Base-by-base conservation (phyloP, 2,797 vertebrate genomes). In the Amphiprion clarkii region DNA sequence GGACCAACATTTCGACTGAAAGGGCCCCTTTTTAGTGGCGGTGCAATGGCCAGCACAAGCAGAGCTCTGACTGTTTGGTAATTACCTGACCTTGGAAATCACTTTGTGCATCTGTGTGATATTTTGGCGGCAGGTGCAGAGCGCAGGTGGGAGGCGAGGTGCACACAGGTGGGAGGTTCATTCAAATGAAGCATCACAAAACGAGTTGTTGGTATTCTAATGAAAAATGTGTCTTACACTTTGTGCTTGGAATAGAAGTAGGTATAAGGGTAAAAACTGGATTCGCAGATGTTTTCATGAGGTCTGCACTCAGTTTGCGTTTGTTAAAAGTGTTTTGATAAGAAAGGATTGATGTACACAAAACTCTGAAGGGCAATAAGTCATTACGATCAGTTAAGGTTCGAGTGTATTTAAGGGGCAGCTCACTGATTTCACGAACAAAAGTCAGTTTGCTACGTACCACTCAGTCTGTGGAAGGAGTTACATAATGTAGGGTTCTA, bases 151-250 rank as follows among this genome's bases (percentile, higher is more conserved):
- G 36, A 39, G 63, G 63, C 23, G 25, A 53, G 33, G 23, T 21
- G 13, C 36, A 40, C 14, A 16, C 54, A 33, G 46, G 55, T 49
- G 62, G 56, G 36, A 70, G 36, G 42, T n/a, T 75, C 21, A 44
- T 49, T 62, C 44, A 56, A 61, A 79, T 48, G 58, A 71, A 33
- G 55, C 56, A 68, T 51, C n/a, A 4, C 49, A 48, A 67, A 70
- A 31, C 5, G 23, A 65, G 54, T 54, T 1, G 9, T 31, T 67
- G 51, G 57, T 51, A 57, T 57, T 69, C 63, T 39, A 69, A 27
- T 62, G 19, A 25, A 51, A 69, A 76, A 61, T 33, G 23, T 36
- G 51, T 61, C 64, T 75, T 60, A 10, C 10, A 65, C 36, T 16
- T 46, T 54, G 25, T 65, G 25, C 36, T 39, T 17, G 67, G 56